A percentile compares a stretch with the other conserved stretches of the same genome.
Evolutionary conservation across 2,113 vertebrate species (phyloP).

Genomic region (Probosciger aterrimus): DNA sequence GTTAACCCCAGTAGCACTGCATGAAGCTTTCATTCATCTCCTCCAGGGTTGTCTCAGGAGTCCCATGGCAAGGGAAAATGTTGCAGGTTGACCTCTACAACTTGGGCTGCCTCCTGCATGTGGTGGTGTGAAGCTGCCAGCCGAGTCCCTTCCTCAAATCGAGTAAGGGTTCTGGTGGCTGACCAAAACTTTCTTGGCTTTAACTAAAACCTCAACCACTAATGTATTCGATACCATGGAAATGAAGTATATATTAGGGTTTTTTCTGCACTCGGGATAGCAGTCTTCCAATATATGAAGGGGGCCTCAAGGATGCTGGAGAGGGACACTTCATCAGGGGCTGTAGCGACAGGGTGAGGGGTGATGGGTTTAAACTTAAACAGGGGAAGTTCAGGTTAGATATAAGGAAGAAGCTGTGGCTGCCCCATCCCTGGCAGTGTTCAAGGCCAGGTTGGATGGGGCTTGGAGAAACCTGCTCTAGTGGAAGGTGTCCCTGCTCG

Average conservation of each 20-base stretch:
- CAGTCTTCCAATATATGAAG: neutral
- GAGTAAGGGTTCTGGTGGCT: neutral
- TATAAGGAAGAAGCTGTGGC: neutral
- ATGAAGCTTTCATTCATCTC: neutral
- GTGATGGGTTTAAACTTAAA: neutral
- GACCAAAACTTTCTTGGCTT: neutral
- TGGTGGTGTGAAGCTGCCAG: neutral
- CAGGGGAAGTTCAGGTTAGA: neutral
- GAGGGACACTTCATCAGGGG: neutral
- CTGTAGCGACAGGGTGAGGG: neutral
- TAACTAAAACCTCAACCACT: neutral
- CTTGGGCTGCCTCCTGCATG: neutral
- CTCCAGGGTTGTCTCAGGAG: neutral
- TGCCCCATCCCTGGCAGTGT: neutral
- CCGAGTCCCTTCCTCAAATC: neutral
- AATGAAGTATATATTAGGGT: accelerated
- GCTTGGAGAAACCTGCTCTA: neutral
- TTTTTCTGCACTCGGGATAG: neutral
- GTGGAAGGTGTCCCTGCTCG: neutral
- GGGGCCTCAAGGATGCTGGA: neutral
- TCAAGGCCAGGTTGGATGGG: neutral
- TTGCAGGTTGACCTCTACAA: neutral
- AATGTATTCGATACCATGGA: neutral
- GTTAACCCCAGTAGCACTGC: neutral
- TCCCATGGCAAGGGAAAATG: neutral